A percentile compares a stretch with the other conserved stretches of the same genome.
Evolutionary conservation across 2,113 vertebrate genomes (phyloP).

Genomic region (Upupa epops): DNA sequence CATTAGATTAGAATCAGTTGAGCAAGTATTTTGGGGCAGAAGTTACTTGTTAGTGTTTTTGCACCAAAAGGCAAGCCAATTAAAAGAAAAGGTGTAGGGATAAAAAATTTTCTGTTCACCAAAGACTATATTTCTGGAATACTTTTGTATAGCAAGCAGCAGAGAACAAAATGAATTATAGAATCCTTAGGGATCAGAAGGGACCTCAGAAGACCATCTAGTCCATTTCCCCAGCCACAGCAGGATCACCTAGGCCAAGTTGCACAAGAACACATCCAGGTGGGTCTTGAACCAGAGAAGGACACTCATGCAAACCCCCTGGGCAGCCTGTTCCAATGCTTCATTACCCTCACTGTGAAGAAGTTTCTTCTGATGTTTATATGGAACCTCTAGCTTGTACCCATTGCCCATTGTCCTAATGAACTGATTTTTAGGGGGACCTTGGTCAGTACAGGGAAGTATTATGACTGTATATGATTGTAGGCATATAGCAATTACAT

Average conservation of each 20-base stretch:
- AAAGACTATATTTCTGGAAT: neutral
- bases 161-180: fast-evolving
- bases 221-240: no score
- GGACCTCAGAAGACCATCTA: no score
- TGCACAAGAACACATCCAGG: no score
- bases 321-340: no score
- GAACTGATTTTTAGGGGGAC: neutral
- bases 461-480: neutral
- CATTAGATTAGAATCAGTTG: neutral
- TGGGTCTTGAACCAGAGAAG: no score
- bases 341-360: no score
- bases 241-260: no score
- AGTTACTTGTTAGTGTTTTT: neutral
- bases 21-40: neutral
- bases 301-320: no score
- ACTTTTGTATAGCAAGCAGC: neutral
- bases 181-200: no score
- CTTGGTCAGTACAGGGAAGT: neutral
- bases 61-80: neutral
- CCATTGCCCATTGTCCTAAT: no score
- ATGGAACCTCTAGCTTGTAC: no score
- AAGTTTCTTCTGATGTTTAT: no score
- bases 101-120: neutral
- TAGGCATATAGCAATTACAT: neutral
- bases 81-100: neutral